Conservation (phyloP, 2,797 vertebrate species). For the Chanos chanos region DNA sequence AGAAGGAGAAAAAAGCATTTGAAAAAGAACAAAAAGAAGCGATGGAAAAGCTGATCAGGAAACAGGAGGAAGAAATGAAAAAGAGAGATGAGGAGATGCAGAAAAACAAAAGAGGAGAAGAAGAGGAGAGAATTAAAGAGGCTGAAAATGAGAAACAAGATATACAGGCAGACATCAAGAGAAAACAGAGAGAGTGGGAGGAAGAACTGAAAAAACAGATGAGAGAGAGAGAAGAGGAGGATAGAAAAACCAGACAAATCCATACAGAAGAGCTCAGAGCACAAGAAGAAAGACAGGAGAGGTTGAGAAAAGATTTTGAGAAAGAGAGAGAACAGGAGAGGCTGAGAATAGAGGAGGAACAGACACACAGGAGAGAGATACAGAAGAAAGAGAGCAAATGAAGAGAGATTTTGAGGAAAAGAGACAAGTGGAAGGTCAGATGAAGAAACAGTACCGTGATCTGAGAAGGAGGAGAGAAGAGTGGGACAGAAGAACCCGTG, state of each 20-base stretch:
- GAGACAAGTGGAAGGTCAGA: not conserved
- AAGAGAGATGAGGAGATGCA: not conserved
- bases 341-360: not conserved
- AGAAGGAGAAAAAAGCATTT: accelerated
- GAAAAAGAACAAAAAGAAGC: not conserved
- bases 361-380: not conserved
- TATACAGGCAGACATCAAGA: not conserved
- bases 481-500: not conserved
- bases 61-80: not conserved
- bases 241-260: not conserved
- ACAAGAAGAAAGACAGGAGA: not conserved
- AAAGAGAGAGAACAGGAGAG: constrained; percentile 1
- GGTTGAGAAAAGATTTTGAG: not conserved
- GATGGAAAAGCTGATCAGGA: not conserved
- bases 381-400: not conserved
- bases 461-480: not conserved
- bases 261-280: not conserved
- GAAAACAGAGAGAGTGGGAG: not conserved
- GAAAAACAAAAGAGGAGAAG: not conserved
- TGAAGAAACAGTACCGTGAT: not conserved
- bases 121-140: constrained; percentile 3
- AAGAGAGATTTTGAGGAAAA: not conserved
- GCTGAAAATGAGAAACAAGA: not conserved
- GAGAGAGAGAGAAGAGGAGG: not conserved
- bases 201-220: not conserved